These are phyloP conservation scores for Macropodus opercularis DNA, from an alignment of 2,797 vertebrate species.

Conservation along the genomic window DNA sequence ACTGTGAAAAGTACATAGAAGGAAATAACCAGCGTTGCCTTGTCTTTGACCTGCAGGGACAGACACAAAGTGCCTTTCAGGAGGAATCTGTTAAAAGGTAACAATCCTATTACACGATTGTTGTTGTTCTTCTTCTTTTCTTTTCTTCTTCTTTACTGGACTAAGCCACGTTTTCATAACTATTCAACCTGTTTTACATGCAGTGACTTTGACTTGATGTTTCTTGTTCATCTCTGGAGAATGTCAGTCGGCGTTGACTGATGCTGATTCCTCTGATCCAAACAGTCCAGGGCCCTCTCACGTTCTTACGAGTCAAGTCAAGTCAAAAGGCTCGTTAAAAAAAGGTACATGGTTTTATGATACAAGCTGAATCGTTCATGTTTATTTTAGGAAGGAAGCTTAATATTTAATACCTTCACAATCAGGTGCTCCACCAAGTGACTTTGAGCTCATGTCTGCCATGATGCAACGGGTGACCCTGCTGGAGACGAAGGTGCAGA, in stretches of 20 bases:
- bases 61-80: conserved; percentile 43
- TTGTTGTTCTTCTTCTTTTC: no score
- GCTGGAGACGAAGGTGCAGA: conserved; percentile 81
- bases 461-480: conserved; percentile 79
- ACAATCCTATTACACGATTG: not conserved
- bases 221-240: conserved; percentile 68
- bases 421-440: conserved; percentile 62
- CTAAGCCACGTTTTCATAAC: no score
- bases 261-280: conserved; percentile 36
- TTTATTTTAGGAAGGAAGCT: not conserved
- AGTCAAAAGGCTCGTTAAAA: conserved; percentile 37
- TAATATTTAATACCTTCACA: not conserved
- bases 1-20: not conserved
- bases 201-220: no score
- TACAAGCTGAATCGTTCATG: no score
- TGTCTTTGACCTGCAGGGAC: conserved; percentile 47
- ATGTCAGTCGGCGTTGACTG: conserved; percentile 61
- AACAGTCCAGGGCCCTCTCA: conserved; percentile 16
- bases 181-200: no score
- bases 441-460: conserved; percentile 79
- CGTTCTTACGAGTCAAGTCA: not conserved
- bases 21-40: not conserved
- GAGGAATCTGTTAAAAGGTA: conserved; percentile 55
- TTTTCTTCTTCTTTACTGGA: no score
- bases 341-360: conserved; percentile 17